A percentile compares a stretch with the other conserved stretches of the same genome.
Evolutionary conservation across 35 echinoderm and acorn worm species (phyloP).

Genomic region (Ophiothrix spiculata): DNA sequence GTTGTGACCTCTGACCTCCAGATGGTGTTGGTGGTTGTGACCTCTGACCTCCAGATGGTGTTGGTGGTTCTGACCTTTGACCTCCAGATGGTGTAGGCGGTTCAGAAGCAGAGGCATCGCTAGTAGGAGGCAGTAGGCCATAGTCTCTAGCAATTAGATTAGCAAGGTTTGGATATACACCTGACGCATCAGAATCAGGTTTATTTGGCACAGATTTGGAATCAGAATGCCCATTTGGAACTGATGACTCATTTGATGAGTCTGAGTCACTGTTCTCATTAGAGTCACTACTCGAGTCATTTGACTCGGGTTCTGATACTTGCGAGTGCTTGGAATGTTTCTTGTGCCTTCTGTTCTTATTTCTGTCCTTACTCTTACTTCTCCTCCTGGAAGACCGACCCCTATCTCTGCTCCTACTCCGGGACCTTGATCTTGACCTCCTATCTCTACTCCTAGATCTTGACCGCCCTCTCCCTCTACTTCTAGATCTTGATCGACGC

Average conservation of each 20-base stretch:
- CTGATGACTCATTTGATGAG: background rate
- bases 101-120: background rate
- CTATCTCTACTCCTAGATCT: conserved; percentile 6
- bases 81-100: background rate
- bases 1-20: background rate
- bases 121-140: background rate
- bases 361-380: background rate
- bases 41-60: background rate
- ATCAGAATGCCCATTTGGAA: background rate
- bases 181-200: background rate
- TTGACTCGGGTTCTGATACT: background rate
- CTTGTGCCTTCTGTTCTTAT: conserved; percentile 22
- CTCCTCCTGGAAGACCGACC: conserved; percentile 12
- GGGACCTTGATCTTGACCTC: conserved; percentile 15
- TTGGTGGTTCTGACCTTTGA: background rate
- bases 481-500: conserved; percentile 24
- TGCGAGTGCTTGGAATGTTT: background rate
- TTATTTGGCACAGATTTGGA: background rate
- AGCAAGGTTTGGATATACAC: background rate
- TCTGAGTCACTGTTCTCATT: background rate
- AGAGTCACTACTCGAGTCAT: background rate
- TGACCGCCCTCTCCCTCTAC: background rate
- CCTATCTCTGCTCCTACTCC: conserved; percentile 28
- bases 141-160: background rate
- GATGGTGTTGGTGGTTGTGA: background rate